Evolutionary conservation across 1,140 invertebrate genomes (phyloP).

Genomic region (Fopius arisanus): DNA sequence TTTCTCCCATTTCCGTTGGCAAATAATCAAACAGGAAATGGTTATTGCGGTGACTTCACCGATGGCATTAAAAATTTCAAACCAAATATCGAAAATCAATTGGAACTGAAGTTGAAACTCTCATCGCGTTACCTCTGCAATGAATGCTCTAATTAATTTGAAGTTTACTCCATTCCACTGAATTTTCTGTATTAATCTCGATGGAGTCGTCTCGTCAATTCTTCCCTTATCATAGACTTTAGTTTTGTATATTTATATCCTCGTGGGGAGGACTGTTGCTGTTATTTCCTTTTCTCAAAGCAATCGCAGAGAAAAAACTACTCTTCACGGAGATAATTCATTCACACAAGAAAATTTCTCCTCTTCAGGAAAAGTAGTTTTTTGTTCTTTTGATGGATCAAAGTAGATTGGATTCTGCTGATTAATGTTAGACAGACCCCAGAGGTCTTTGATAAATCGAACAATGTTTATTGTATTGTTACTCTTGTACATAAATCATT

Average conservation of each 20-base stretch:
- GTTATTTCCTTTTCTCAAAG: background rate
- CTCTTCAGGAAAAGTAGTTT: no score
- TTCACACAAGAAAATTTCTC: no score
- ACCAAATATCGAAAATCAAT: background rate
- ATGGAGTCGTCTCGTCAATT: background rate
- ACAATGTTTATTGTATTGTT: background rate
- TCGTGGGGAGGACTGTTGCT: background rate
- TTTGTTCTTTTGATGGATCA: no score
- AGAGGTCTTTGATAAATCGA: background rate
- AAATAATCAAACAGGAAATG: background rate
- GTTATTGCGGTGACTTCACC: background rate
- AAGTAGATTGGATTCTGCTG: background rate
- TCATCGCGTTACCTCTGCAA: background rate
- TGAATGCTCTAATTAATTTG: background rate
- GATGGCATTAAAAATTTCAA: background rate
- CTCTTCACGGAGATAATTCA: no score
- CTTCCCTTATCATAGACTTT: background rate
- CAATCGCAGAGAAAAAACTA: no score
- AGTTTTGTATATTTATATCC: conserved; percentile 33
- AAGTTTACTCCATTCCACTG: background rate
- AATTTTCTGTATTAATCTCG: background rate
- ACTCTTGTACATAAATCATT: background rate
- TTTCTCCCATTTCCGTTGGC: no score
- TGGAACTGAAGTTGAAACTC: background rate
- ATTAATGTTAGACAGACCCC: background rate